These are phyloP conservation scores for Megatriorchis doriae DNA, from an alignment of 2,113 vertebrate species.

Conservation along the genomic window DNA sequence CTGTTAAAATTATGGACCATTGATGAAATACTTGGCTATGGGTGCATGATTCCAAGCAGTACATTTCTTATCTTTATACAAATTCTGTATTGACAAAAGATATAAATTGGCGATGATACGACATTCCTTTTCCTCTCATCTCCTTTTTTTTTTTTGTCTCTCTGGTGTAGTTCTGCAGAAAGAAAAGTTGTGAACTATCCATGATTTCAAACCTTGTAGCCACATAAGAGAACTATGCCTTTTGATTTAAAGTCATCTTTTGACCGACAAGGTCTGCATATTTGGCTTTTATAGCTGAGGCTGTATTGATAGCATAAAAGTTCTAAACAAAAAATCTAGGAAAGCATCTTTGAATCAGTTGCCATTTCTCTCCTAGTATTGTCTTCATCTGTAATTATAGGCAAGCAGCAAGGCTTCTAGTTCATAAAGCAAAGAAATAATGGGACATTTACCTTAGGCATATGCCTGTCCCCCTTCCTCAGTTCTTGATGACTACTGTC, in stretches of 20 bases:
- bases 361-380: background rate
- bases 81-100: background rate
- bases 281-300: background rate
- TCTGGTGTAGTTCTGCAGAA: background rate
- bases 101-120: background rate
- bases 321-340: background rate
- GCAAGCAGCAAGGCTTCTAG: background rate
- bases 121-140: background rate
- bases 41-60: background rate
- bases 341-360: background rate
- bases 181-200: background rate
- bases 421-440: background rate
- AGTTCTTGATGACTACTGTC: background rate
- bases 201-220: background rate
- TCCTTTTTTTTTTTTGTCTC: background rate
- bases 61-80: background rate
- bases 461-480: background rate
- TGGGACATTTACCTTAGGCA: background rate
- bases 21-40: background rate
- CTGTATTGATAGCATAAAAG: background rate
- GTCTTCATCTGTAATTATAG: background rate
- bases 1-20: background rate
- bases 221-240: background rate
- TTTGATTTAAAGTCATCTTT: background rate
- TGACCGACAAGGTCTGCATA: background rate